These are phyloP conservation scores for Thalassophryne amazonica DNA, from an alignment of 2,797 vertebrate species.

Conservation along the genomic window DNA sequence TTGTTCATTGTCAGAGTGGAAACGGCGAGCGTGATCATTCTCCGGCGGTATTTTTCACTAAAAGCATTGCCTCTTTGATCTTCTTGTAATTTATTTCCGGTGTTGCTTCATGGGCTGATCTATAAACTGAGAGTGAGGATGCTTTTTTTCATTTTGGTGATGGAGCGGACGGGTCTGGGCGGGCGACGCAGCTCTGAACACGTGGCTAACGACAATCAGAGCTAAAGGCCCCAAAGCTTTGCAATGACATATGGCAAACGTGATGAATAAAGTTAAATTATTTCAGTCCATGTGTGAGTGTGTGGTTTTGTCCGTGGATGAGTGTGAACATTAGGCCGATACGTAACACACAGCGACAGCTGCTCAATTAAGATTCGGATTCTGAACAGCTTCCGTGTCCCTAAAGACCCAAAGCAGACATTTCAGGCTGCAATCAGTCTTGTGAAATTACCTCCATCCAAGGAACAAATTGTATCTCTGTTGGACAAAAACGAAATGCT, in stretches of 20 bases:
- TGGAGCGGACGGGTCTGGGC: neutral
- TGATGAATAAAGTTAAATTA: conserved; percentile 66
- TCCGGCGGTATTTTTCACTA: neutral
- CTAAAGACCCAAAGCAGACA: conserved; percentile 31
- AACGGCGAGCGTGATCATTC: neutral
- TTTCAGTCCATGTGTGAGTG: conserved; percentile 31
- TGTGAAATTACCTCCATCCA: conserved; percentile 36
- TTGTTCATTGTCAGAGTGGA: neutral
- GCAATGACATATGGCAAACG: conserved; percentile 18
- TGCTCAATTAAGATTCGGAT: conserved; percentile 35
- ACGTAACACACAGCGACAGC: conserved; percentile 14
- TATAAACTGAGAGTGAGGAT: conserved; percentile 16
- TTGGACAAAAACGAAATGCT: conserved; percentile 30
- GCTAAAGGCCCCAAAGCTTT: conserved; percentile 57
- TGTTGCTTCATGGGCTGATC: conserved; percentile 19
- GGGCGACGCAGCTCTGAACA: conserved; percentile 30
- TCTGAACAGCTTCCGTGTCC: conserved; percentile 31
- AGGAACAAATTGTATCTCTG: conserved; percentile 38
- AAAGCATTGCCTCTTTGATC: conserved; percentile 5
- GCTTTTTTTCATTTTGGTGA: conserved; percentile 1
- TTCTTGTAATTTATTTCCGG: conserved; percentile 5
- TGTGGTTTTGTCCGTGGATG: conserved; percentile 17
- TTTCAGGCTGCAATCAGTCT: conserved; percentile 39
- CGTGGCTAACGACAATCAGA: conserved; percentile 63
- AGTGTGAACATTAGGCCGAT: conserved; percentile 11